These are phyloP conservation scores for Spinus olivaceus DNA, from an alignment of 2,797 vertebrate genomes.

Conservation along the genomic window DNA sequence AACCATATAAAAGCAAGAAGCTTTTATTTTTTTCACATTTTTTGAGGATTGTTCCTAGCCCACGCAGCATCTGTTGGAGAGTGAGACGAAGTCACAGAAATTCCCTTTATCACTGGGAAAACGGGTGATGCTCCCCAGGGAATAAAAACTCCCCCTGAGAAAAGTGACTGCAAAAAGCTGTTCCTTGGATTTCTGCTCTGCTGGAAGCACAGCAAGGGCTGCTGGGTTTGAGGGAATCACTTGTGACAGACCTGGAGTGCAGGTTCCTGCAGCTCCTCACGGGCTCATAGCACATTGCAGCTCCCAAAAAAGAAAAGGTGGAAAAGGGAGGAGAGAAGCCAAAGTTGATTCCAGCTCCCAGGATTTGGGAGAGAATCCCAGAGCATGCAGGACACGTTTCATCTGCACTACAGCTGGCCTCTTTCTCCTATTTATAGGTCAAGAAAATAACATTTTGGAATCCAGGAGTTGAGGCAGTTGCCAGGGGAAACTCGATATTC, in stretches of 20 bases:
- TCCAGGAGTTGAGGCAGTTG: conserved; percentile 29
- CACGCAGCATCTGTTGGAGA: not conserved
- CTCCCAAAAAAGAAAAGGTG: not conserved
- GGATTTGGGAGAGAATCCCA: not conserved
- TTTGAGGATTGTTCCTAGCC: not conserved
- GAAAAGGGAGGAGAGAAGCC: not conserved
- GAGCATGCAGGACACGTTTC: not conserved
- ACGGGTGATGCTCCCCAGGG: not conserved
- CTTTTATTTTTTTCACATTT: rapidly evolving
- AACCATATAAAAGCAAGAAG: not conserved
- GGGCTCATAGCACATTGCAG: not conserved
- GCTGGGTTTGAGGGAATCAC: rapidly evolving
- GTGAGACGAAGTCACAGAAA: not conserved
- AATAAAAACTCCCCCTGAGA: rapidly evolving
- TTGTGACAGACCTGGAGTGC: not conserved
- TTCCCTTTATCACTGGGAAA: not conserved
- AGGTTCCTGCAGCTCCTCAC: not conserved
- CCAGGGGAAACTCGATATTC: conserved; percentile 52
- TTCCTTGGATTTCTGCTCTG: not conserved
- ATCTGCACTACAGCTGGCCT: conserved; percentile 23
- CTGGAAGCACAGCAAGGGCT: not conserved
- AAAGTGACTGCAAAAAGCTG: not conserved
- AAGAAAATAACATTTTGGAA: conserved; percentile 21
- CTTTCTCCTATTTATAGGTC: conserved; percentile 25
- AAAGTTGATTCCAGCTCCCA: not conserved